Conservation (phyloP, 2,888 invertebrate genomes). For the Oeneis ivallda region DNA sequence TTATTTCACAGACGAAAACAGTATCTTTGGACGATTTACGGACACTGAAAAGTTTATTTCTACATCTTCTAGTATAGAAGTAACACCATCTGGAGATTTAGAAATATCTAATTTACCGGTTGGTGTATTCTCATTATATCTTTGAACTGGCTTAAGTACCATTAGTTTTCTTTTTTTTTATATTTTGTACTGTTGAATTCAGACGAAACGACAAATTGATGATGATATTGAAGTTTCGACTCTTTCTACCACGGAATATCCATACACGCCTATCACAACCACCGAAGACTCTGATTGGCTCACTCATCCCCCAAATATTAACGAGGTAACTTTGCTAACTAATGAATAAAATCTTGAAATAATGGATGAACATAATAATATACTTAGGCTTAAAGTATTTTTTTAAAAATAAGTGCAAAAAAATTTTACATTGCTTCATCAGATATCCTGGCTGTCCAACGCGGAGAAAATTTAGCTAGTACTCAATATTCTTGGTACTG, state of each 20-base stretch:
- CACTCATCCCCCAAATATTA: slow-evolving; percentile 65
- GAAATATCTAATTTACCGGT: slow-evolving; percentile 57
- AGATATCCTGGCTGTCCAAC: too few relatives aligned
- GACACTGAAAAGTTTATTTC: slow-evolving; percentile 53
- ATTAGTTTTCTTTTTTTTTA: background rate
- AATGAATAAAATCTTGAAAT: background rate
- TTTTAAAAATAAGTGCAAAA: too few relatives aligned
- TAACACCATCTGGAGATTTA: slow-evolving; percentile 41
- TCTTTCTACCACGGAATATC: slow-evolving; percentile 62
- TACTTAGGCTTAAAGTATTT: too few relatives aligned
- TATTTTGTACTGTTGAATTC: slow-evolving; percentile 37
- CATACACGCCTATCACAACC: slow-evolving; percentile 64
- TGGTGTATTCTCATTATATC: slow-evolving; percentile 23
- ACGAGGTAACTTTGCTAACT: slow-evolving; percentile 47
- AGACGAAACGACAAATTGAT: slow-evolving; percentile 58
- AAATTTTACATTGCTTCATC: too few relatives aligned
- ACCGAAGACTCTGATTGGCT: slow-evolving; percentile 74
- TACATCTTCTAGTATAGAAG: slow-evolving; percentile 45
- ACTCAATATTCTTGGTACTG: too few relatives aligned
- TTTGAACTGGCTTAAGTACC: background rate
- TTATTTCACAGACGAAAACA: slow-evolving; percentile 67
- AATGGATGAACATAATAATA: background rate
- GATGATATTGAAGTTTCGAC: slow-evolving; percentile 51
- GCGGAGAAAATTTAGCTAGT: too few relatives aligned
- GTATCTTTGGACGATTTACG: slow-evolving; percentile 71